A percentile compares a stretch with the other conserved stretches of the same genome.
These are phyloP conservation scores for Mugil cephalus DNA, from an alignment of 2,113 vertebrate species.

Conservation along the genomic window DNA sequence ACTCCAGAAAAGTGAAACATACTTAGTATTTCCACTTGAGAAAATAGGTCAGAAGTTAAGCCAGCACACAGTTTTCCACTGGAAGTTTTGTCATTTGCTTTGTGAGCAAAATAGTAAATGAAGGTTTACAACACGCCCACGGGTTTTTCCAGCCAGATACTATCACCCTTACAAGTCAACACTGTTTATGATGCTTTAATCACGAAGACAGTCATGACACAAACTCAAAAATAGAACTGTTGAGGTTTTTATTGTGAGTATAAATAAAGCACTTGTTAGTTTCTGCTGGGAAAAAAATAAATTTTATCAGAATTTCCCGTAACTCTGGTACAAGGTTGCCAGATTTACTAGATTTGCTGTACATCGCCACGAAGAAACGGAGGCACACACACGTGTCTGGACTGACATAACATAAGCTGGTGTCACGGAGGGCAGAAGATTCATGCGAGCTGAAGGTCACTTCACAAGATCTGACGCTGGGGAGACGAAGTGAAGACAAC, in stretches of 20 bases:
- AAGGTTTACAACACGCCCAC: not conserved
- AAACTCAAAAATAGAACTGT: not conserved
- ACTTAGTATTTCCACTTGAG: not conserved
- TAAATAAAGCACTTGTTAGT: not conserved
- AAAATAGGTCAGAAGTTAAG: not conserved
- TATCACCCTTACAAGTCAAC: not conserved
- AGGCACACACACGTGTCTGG: not conserved
- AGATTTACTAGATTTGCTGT: no score
- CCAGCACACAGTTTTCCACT: not conserved
- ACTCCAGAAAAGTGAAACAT: not conserved
- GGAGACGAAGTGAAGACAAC: conserved; percentile 10
- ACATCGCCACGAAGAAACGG: not conserved
- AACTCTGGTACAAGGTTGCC: no score
- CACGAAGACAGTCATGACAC: not conserved
- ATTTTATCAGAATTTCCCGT: no score
- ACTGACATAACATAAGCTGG: not conserved
- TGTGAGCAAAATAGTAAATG: conserved; percentile 2
- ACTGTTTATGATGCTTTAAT: not conserved
- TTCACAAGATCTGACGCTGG: not conserved
- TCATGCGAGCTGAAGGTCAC: conserved; percentile 19
- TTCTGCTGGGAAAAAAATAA: not conserved
- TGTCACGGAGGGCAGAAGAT: conserved; percentile 1
- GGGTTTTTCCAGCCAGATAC: not conserved
- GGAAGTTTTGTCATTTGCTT: not conserved
- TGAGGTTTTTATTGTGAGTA: not conserved